phyloP scores from a whole-genome alignment of 2,888 invertebrate species.

The Tipula unca region DNA sequence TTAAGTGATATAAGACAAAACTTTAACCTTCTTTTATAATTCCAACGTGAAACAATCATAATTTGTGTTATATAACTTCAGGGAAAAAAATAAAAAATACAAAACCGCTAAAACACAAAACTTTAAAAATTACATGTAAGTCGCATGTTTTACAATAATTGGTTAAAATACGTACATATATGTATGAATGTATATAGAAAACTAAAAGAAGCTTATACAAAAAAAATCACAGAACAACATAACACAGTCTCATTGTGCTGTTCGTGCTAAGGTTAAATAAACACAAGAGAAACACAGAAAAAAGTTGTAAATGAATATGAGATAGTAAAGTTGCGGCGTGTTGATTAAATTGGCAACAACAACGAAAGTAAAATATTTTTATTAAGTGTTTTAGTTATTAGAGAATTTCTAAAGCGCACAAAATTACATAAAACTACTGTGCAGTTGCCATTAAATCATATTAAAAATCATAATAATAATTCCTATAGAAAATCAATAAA shows the following conservation, averaged over 20 bases:
- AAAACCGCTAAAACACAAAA: neutral
- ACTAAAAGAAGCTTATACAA: neutral
- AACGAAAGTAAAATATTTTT: neutral
- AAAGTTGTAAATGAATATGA: neutral
- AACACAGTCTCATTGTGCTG: neutral
- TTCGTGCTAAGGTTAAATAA: neutral
- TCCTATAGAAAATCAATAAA: neutral
- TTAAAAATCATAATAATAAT: neutral
- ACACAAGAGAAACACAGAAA: neutral
- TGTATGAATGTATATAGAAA: neutral
- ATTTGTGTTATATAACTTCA: neutral
- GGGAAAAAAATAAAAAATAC: neutral
- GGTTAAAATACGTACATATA: neutral
- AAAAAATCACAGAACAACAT: neutral
- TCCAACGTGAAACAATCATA: neutral
- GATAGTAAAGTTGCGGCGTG: neutral
- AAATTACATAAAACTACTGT: neutral
- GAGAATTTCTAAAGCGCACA: neutral
- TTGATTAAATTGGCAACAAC: neutral
- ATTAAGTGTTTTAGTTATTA: neutral
- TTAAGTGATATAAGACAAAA: neutral
- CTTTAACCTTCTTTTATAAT: neutral
- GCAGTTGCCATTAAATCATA: neutral
- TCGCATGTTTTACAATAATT: slow-evolving; percentile 14
- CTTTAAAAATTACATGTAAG: neutral